Conservation (phyloP, 2,797 vertebrate species). For the Brachymystax lenok region DNA sequence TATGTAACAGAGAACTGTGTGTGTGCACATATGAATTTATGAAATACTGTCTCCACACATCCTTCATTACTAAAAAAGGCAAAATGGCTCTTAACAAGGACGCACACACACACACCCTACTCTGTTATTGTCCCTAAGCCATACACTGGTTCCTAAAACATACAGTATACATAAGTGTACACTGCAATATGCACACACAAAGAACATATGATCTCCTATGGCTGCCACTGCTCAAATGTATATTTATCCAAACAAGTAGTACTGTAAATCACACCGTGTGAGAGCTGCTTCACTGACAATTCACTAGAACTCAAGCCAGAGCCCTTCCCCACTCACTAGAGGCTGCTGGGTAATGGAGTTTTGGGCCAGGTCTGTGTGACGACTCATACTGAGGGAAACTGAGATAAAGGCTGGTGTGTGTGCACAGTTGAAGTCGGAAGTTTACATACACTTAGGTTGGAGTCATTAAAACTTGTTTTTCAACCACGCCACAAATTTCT, state of each 20-base stretch:
- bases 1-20: slow-evolving; percentile 36
- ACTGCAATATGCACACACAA: background rate
- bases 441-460: too few relatives aligned
- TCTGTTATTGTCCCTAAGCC: too few relatives aligned
- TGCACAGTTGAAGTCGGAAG: background rate
- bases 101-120: background rate
- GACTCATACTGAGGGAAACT: background rate
- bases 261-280: too few relatives aligned
- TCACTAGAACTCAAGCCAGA: slow-evolving; percentile 22
- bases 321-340: background rate
- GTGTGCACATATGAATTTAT: background rate
- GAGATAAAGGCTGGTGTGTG: background rate
- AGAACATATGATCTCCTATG: background rate
- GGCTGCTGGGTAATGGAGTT: slow-evolving; percentile 34
- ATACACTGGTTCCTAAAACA: too few relatives aligned
- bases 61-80: background rate
- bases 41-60: slow-evolving; percentile 18
- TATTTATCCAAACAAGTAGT: background rate
- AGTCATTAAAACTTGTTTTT: too few relatives aligned
- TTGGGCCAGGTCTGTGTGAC: background rate
- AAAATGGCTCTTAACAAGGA: background rate
- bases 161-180: background rate
- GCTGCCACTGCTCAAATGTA: background rate
- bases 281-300: slow-evolving; percentile 27
- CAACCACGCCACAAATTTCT: too few relatives aligned